phyloP scores from a whole-genome alignment of 53 echinoderm and acorn worm species.

The Hippasteria phrygiana region DNA sequence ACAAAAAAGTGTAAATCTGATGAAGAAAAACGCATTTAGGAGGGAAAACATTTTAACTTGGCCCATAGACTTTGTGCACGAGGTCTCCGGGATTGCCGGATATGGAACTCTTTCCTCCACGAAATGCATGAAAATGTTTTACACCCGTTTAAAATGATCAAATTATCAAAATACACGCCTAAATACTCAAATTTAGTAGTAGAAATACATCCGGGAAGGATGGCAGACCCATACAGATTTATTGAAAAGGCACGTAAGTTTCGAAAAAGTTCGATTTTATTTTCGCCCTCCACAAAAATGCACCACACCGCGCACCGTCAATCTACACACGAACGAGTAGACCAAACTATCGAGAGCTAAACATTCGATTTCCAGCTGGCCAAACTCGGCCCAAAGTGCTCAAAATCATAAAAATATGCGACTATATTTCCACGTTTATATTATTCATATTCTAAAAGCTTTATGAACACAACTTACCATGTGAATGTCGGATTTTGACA shows the following conservation, averaged over 20 bases:
- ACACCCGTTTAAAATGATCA: no score
- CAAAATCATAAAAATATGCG: conserved; percentile 22
- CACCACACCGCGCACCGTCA: not conserved
- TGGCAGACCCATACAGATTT: not conserved
- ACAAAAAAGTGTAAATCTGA: no score
- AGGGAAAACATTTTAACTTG: no score
- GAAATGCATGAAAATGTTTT: no score
- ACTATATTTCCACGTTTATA: not conserved
- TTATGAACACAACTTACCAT: not conserved
- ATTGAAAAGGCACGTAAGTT: not conserved
- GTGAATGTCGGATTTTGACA: not conserved
- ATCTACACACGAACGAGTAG: not conserved
- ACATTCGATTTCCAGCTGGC: not conserved
- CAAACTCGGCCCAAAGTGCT: not conserved
- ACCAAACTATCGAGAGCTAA: not conserved
- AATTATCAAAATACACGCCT: no score
- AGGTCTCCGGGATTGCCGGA: no score
- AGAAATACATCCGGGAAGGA: not conserved
- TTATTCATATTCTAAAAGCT: not conserved
- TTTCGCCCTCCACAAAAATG: not conserved
- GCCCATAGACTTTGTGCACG: no score
- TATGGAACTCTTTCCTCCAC: no score
- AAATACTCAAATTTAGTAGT: no score
- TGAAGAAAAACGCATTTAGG: no score
- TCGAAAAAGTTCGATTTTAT: not conserved